Conservation (phyloP, 1,140 invertebrate species). For the Metopolophium dirhodum region DNA sequence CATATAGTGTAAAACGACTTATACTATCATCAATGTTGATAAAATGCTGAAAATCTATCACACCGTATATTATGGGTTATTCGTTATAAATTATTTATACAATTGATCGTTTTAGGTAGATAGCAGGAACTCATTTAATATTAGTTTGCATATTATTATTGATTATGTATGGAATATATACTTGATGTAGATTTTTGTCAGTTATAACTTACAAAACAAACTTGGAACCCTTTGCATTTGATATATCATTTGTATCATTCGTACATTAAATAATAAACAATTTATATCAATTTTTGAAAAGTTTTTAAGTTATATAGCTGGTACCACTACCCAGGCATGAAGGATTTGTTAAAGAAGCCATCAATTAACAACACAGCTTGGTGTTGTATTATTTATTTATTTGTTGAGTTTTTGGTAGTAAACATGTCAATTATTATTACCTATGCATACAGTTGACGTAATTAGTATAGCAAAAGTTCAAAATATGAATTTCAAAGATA, state of each 20-base stretch:
- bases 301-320: not conserved
- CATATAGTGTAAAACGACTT: not conserved
- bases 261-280: not conserved
- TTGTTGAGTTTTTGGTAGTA: not conserved
- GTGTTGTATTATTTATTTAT: not conserved
- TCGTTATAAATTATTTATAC: not conserved
- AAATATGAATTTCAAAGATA: not conserved
- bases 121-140: not conserved
- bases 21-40: not conserved
- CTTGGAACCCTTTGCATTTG: not conserved
- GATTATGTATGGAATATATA: not conserved
- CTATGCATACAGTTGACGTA: not conserved
- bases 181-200: not conserved
- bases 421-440: not conserved
- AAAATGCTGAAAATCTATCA: not conserved
- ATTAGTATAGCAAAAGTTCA: not conserved
- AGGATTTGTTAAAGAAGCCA: not conserved
- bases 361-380: not conserved
- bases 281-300: not conserved
- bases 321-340: not conserved
- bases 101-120: not conserved
- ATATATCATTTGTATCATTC: too few species aligned
- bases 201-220: not conserved
- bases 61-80: not conserved
- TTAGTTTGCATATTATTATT: not conserved